Conservation (phyloP, 2,888 invertebrate species). For the Drosophila atripex region DNA sequence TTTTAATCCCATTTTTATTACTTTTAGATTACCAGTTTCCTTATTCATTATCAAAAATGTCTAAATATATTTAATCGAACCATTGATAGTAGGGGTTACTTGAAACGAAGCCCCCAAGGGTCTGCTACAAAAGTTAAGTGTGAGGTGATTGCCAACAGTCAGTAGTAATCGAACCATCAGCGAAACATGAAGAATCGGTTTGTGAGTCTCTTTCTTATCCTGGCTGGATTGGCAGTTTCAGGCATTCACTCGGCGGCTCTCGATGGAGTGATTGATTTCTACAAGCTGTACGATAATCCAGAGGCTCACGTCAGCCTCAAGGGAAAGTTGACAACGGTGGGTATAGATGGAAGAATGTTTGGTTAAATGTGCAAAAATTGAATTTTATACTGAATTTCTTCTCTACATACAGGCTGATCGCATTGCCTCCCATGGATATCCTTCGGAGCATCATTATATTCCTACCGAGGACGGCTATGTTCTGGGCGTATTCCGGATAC, state of each 20-base stretch:
- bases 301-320: constrained; percentile 54
- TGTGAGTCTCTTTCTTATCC: constrained; percentile 4
- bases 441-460: constrained; percentile 87
- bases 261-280: constrained; percentile 55
- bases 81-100: constrained; percentile 15
- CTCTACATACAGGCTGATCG: constrained; percentile 57
- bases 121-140: constrained; percentile 21
- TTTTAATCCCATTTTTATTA: not conserved
- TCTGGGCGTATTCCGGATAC: constrained; percentile 78
- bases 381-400: not conserved
- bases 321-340: constrained; percentile 54
- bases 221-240: constrained; percentile 3
- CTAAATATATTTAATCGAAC: constrained; percentile 24
- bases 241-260: constrained; percentile 24
- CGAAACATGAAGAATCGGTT: constrained; percentile 8
- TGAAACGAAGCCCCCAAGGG: constrained; percentile 16
- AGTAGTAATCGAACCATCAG: constrained; percentile 18
- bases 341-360: not conserved
- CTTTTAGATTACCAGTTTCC: constrained; percentile 3
- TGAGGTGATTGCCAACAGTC: constrained; percentile 5
- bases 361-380: not conserved
- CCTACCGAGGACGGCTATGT: constrained; percentile 77
- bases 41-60: constrained; percentile 12
- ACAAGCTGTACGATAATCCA: constrained; percentile 56
- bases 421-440: constrained; percentile 85